phyloP scores from a whole-genome alignment of 2,888 invertebrate species.

The Uloborus plumipes region DNA sequence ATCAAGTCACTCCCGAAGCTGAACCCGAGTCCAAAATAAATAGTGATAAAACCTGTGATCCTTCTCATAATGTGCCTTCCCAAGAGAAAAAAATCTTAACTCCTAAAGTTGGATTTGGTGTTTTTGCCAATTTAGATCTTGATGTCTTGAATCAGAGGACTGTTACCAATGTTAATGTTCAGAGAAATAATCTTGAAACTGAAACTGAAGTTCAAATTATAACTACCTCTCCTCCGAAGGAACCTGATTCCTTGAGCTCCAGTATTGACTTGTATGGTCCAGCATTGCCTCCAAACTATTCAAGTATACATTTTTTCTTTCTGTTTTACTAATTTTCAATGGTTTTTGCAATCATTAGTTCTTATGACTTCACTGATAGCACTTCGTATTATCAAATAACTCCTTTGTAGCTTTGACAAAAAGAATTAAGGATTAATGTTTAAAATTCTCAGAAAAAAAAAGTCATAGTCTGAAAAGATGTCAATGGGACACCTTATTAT shows the following conservation, averaged over 20 bases:
- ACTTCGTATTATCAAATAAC: too few relatives aligned
- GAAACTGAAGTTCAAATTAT: background rate
- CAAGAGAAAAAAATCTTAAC: background rate
- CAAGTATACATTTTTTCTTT: conserved; percentile 14
- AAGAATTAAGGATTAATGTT: too few relatives aligned
- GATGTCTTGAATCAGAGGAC: conserved; percentile 63
- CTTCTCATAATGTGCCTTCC: background rate
- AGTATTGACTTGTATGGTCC: conserved; percentile 52
- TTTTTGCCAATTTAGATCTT: conserved; percentile 67
- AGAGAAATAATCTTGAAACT: background rate
- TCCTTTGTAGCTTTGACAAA: too few relatives aligned
- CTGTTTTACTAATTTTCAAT: background rate
- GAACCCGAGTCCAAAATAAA: background rate
- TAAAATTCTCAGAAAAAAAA: too few relatives aligned
- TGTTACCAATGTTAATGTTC: background rate
- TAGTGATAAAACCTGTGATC: background rate
- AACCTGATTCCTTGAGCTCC: background rate
- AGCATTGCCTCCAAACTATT: conserved; percentile 49
- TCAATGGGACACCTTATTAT: too few relatives aligned
- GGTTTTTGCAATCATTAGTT: too few relatives aligned
- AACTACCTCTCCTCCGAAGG: background rate
- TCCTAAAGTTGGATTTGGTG: conserved; percentile 49
- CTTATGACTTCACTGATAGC: too few relatives aligned
- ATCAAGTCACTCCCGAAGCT: background rate
- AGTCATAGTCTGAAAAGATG: too few relatives aligned